Base-by-base conservation (phyloP, 2,113 vertebrate genomes). In the Atractosteus spatula region DNA sequence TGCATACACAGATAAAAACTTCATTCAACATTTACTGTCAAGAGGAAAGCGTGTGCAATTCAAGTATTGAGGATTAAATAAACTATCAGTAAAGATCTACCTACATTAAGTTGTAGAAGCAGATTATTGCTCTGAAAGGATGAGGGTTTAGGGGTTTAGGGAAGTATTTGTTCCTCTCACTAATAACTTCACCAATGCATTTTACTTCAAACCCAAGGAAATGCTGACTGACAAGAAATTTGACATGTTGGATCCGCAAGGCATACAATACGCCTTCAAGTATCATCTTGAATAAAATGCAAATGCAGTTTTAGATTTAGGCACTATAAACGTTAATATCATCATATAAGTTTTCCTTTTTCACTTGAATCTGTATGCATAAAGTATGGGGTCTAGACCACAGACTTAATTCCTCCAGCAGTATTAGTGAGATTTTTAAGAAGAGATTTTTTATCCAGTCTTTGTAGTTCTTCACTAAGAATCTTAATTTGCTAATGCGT, bases 41-140 rank as follows among this genome's bases (percentile, higher is more conserved):
- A 51, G 10, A 7, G 47, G 47, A 51, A 51, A 51, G 29, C 29
- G 29, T 13, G 62, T 82, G 82, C 80, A 87, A 80, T 29, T 86
- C 85, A 86, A 80, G 79, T 87, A 87, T 85, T 87, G 78, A 84
- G 79, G 78, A 73, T 81, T 85, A 82, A 87, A 88, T 83, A 87
- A 71, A 77, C 70, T 62, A 80, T 81, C 76, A 81, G 77, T 75
- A 78, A 77, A 62, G 76, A 55, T 69, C 54, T 88, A 85, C 88
- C 84, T 87, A 77, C 80, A 80, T 87, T 81, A 80, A 78, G 83
- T 77, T 75, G 74, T 65, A 70, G 75, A 76, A 72, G 77, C 70
- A 71, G 44, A 42, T 62, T 10, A 74, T 71, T 76, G 57, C 65
- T 75, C 51, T 76, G 56, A 59, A 6, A 44, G 13, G 70, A 29